Percentiles rank a stretch among this genome's conserved stretches.
These are phyloP conservation scores for Pogona vitticeps DNA, from an alignment of 2,113 vertebrate species.

Conservation along the genomic window DNA sequence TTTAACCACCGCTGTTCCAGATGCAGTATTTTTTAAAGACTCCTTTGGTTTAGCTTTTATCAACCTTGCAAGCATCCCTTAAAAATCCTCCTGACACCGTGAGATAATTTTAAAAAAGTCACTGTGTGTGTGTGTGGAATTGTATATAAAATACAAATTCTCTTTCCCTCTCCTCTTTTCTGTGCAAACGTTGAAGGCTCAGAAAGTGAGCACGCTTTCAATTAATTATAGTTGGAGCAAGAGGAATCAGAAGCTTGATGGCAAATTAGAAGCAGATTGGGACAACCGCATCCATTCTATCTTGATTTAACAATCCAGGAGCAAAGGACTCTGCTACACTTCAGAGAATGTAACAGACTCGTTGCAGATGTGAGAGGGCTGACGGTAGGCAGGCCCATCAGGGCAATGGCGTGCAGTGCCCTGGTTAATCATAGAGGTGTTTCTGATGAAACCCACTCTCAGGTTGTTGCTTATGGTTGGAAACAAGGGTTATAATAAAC, in stretches of 20 bases:
- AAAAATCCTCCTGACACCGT: not conserved
- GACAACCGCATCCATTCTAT: not conserved
- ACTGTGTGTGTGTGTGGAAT: slow-evolving; percentile 9
- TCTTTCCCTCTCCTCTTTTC: not conserved
- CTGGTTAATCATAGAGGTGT: slow-evolving; percentile 20
- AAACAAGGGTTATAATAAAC: not conserved
- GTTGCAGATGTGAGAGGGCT: not conserved
- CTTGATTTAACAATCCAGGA: not conserved
- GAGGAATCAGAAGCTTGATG: slow-evolving; percentile 46
- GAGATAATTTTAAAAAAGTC: not conserved
- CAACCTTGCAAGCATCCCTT: not conserved
- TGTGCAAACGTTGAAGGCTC: not conserved
- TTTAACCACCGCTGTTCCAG: not conserved
- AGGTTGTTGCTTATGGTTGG: not conserved
- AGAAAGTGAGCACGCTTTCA: slow-evolving; percentile 45
- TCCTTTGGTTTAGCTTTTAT: not conserved
- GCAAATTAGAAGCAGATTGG: slow-evolving; percentile 8
- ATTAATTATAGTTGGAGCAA: slow-evolving; percentile 45
- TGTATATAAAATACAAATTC: slow-evolving; percentile 9
- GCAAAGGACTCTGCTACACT: not conserved
- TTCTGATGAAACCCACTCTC: not conserved
- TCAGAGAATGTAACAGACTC: not conserved
- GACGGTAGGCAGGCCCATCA: slow-evolving; percentile 10
- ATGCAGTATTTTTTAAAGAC: not conserved
- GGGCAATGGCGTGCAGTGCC: not conserved